These are phyloP conservation scores for Picus viridis DNA, from an alignment of 2,797 vertebrate species.

Conservation along the genomic window DNA sequence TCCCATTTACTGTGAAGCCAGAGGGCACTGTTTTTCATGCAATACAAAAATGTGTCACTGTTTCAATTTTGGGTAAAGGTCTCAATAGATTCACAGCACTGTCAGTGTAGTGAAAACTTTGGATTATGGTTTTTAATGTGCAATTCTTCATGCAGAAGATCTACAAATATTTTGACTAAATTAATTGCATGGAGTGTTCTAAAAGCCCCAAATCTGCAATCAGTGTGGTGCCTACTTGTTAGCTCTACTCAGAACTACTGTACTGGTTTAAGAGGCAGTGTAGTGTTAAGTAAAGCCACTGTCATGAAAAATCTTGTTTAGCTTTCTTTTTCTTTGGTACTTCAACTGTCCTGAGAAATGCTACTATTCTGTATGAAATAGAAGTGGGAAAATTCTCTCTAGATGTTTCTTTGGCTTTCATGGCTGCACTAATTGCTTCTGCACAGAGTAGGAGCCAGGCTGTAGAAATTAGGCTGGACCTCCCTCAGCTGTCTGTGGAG, in stretches of 20 bases:
- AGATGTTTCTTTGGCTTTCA: background rate
- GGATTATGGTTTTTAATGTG: conserved; percentile 9
- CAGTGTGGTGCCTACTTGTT: background rate
- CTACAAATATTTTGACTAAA: conserved; percentile 28
- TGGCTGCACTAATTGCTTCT: background rate
- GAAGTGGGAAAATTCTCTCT: background rate
- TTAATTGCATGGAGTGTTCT: background rate
- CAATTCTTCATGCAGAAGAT: conserved; percentile 28
- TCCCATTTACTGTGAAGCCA: background rate
- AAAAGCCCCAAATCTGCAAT: background rate
- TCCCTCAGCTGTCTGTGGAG: background rate
- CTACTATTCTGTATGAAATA: background rate
- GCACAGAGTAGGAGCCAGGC: background rate
- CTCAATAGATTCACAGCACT: background rate
- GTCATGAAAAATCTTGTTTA: conserved; percentile 5
- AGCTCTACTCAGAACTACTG: background rate
- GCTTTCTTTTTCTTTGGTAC: background rate
- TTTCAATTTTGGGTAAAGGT: background rate
- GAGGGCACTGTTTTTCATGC: conserved; percentile 14
- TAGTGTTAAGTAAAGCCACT: background rate
- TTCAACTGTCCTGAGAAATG: background rate
- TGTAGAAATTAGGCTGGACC: background rate
- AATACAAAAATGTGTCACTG: background rate
- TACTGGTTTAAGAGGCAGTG: background rate
- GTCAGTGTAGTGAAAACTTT: background rate